Evolutionary conservation across 2,888 invertebrate species (phyloP).

Genomic region (Spialia ferax): DNA sequence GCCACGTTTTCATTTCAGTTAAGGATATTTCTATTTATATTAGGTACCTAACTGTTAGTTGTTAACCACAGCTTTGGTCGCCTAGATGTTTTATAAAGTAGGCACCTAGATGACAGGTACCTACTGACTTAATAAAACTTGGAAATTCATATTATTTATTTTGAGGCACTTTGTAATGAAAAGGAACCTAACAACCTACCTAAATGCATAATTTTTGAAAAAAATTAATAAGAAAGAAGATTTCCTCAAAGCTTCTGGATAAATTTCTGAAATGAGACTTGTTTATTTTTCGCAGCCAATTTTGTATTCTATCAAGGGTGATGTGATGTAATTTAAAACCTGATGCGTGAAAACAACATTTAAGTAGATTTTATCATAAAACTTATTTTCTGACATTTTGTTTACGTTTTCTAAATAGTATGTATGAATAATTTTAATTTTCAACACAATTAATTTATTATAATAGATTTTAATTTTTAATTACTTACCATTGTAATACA

Average conservation of each 20-base stretch:
- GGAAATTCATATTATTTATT: too few species aligned
- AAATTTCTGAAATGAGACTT: neutral
- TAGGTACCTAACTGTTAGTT: neutral
- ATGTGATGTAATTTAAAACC: conserved; percentile 37
- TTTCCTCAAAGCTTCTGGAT: neutral
- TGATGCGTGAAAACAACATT: conserved; percentile 32
- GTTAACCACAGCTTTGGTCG: neutral
- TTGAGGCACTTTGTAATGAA: too few species aligned
- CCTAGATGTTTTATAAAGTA: neutral
- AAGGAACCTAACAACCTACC: too few species aligned
- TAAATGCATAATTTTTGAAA: too few species aligned
- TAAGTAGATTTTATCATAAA: conserved; percentile 35
- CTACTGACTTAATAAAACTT: too few species aligned
- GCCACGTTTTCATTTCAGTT: conserved; percentile 46
- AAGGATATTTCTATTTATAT: conserved; percentile 32
- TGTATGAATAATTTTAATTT: too few species aligned
- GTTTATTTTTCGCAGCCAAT: conserved; percentile 29
- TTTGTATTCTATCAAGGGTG: conserved; percentile 28
- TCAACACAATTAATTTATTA: too few species aligned
- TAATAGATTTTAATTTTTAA: too few species aligned
- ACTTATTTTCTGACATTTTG: conserved; percentile 16
- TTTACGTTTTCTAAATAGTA: neutral
- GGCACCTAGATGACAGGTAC: too few species aligned
- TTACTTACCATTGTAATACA: too few species aligned
- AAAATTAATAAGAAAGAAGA: neutral